Evolutionary conservation across 2,113 vertebrate genomes (phyloP).

Genomic region (Mus musculus): DNA sequence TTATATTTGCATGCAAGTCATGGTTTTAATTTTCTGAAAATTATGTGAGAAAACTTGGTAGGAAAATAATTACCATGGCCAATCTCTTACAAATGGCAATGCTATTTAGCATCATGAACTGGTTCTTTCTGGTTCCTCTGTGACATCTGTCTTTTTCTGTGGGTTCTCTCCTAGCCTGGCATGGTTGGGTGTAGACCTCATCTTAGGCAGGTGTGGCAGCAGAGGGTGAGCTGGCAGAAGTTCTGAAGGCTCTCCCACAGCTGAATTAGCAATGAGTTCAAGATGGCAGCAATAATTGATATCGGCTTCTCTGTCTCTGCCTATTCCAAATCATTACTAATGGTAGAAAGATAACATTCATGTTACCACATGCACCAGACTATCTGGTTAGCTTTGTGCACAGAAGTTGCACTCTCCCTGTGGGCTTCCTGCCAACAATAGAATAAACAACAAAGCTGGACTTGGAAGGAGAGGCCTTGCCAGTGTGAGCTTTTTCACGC

Average conservation of each 20-base stretch:
- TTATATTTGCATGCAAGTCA: conserved; percentile 43
- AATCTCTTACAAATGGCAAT: conserved; percentile 53
- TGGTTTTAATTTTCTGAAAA: conserved; percentile 63
- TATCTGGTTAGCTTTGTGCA: conserved; percentile 51
- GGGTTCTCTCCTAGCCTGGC: background rate
- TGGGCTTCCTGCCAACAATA: conserved; percentile 49
- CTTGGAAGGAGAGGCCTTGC: background rate
- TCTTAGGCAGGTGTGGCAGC: background rate
- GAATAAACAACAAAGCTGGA: conserved; percentile 23
- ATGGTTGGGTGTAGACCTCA: background rate
- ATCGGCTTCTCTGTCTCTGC: conserved; percentile 46
- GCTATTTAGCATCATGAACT: background rate
- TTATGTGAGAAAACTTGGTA: conserved; percentile 10
- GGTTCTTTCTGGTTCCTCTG: conserved; percentile 15
- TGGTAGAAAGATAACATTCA: conserved; percentile 65
- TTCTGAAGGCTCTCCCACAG: background rate
- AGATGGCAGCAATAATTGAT: background rate
- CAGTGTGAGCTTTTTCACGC: conserved; percentile 23
- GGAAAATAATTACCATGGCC: background rate
- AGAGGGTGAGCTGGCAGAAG: background rate
- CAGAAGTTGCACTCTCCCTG: background rate
- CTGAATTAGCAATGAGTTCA: conserved; percentile 33
- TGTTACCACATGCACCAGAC: conserved; percentile 30
- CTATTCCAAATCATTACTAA: conserved; percentile 52
- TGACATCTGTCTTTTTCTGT: background rate